A percentile compares a stretch with the other conserved stretches of the same genome.
These are phyloP conservation scores for Brachionichthys hirsutus DNA, from an alignment of 2,113 vertebrate species.

Conservation along the genomic window DNA sequence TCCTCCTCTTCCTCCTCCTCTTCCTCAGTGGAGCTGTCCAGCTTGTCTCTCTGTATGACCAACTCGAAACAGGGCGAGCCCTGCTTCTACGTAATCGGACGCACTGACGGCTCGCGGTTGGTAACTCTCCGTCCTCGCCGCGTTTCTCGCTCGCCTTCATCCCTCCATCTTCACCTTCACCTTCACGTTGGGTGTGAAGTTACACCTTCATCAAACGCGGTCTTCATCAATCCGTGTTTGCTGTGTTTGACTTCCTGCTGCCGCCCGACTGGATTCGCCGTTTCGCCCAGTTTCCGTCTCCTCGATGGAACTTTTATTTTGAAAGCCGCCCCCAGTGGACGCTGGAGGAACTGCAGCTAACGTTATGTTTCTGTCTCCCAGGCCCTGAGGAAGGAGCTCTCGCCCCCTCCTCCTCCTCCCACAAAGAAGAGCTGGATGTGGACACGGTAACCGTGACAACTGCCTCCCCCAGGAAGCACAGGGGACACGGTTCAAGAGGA, in stretches of 20 bases:
- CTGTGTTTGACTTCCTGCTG: too few relatives aligned
- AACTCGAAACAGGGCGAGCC: constrained; percentile 83
- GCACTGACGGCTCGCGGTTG: constrained; percentile 81
- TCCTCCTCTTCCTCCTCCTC: constrained; percentile 17
- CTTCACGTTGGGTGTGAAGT: neutral
- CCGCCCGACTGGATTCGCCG: too few relatives aligned
- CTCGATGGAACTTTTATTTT: too few relatives aligned
- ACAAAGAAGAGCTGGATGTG: constrained; percentile 49
- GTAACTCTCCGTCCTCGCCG: constrained; percentile 55
- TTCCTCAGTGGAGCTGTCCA: constrained; percentile 82
- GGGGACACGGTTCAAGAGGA: constrained; percentile 15
- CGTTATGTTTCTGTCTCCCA: constrained; percentile 42
- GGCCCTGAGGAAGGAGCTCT: constrained; percentile 76
- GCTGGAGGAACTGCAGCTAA: constrained; percentile 3
- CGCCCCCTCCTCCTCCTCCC: constrained; percentile 68
- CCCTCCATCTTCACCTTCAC: neutral
- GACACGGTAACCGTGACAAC: constrained; percentile 53
- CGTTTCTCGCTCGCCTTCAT: constrained; percentile 22
- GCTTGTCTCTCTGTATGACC: constrained; percentile 84
- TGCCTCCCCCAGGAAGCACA: constrained; percentile 34
- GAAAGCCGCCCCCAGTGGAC: constrained; percentile 4
- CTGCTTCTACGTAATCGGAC: constrained; percentile 84
- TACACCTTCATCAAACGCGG: too few relatives aligned
- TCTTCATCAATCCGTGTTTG: too few relatives aligned
- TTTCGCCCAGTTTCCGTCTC: too few relatives aligned